Evolutionary conservation across 1,140 invertebrate species (phyloP), one percentile per base, ranked within the genome.

Genomic region (Drosophila serrata): DNA sequence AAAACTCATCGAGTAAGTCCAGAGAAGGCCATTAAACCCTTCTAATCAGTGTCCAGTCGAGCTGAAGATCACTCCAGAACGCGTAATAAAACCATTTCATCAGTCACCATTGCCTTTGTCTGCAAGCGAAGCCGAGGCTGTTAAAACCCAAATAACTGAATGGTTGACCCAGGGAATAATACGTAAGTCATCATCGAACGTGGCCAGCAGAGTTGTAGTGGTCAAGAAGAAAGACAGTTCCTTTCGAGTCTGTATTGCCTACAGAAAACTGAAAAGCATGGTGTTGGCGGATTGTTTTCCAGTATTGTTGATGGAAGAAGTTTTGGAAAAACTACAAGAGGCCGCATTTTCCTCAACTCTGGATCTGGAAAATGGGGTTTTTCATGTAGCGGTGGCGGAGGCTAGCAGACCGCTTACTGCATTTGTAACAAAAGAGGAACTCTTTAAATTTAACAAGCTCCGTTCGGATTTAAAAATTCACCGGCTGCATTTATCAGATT

Each of bases 71-170:
- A 11, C 15, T 5, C 46, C 46, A 22, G 9, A 56, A 37, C 12
- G 19, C 6, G 43, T 45, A 45, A 45, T 15, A 45, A 45, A 45
- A 22, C 43, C 43, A 3, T 45, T 42, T 46, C 43, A 46, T 12
- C 43, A 46, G 22, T 45, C 43, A 24, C 43, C 24, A 24, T 24
- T 4, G 2, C 24, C 2, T 24, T 4, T 24, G 24, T 24, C 24
- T 24, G 24, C 24, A 24, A 24, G 4, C 24, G 24, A 53, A 33
- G 29, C 29, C 33, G 17, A 51, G 11, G 27, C 49, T 9, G 29
- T 33, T 17, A n/a, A 57, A 39, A 57, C 58, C 12, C 31, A 64
- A 65, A 3, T 24, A 24, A 24, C 24, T 4, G 24, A 24, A 42
- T 4, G 8, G 4, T 9, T 42, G 24, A 24, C 24, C 24, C 24